These are phyloP conservation scores for Drosophila nasuta DNA, from an alignment of 1,140 invertebrate species.

Conservation along the genomic window DNA sequence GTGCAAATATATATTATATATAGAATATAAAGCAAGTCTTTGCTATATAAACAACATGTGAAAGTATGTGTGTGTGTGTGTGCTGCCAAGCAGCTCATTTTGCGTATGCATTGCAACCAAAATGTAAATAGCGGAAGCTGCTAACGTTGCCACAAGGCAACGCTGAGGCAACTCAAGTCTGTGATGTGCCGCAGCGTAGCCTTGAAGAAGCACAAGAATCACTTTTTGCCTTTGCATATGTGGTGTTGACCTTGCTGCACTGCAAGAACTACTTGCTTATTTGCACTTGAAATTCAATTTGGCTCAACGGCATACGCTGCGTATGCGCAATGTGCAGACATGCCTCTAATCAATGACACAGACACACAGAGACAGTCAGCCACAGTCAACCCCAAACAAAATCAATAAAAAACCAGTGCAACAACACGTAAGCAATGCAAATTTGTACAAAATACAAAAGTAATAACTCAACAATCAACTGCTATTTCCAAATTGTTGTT, in stretches of 20 bases:
- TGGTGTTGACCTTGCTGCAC: conserved; percentile 38
- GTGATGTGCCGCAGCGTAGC: conserved; percentile 23
- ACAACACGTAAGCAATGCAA: conserved; percentile 33
- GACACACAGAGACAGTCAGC: conserved; percentile 10
- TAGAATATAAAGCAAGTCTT: conserved; percentile 18
- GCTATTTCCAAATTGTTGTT: not conserved
- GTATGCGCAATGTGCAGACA: conserved; percentile 65
- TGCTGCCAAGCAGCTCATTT: conserved; percentile 71
- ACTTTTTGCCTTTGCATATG: conserved; percentile 7
- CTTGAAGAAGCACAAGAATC: conserved; percentile 39
- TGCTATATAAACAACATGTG: conserved; percentile 64
- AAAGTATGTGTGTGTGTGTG: conserved; percentile 58
- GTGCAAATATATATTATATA: conserved; percentile 59
- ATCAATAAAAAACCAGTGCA: conserved; percentile 51
- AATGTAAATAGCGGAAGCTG: conserved; percentile 69
- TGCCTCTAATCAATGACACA: conserved; percentile 38
- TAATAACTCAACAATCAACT: conserved; percentile 45
- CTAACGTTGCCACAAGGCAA: conserved; percentile 15
- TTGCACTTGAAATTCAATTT: conserved; percentile 67
- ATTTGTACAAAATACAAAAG: conserved; percentile 37
- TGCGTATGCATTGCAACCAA: conserved; percentile 61
- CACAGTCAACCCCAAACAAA: conserved; percentile 2
- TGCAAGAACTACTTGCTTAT: conserved; percentile 10
- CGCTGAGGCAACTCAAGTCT: not conserved
- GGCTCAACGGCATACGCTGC: conserved; percentile 51